These are phyloP conservation scores for Endotricha flammealis DNA, from an alignment of 2,888 invertebrate genomes.

Conservation along the genomic window DNA sequence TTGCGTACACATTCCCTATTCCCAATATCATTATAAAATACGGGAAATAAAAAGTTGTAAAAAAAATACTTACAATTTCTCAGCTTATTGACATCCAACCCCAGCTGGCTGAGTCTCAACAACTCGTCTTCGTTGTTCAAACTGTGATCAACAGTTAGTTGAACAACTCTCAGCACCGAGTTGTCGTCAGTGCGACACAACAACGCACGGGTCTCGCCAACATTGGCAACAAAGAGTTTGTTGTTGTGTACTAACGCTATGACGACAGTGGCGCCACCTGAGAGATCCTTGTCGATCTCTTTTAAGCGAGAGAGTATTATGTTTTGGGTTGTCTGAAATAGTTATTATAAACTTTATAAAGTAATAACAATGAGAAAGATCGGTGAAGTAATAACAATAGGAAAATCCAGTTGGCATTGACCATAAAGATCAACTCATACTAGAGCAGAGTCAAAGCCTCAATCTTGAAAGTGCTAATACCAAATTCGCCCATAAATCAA, in stretches of 20 bases:
- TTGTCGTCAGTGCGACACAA: constrained; percentile 88
- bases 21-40: too few relatives aligned
- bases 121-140: constrained; percentile 91
- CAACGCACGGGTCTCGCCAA: constrained; percentile 89
- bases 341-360: constrained; percentile 2
- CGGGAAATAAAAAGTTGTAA: too few relatives aligned
- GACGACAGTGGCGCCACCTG: constrained; percentile 90
- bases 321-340: constrained; percentile 59
- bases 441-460: too few relatives aligned
- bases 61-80: constrained; percentile 74
- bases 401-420: too few relatives aligned
- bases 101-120: constrained; percentile 84
- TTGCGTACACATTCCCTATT: too few relatives aligned
- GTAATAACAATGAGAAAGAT: too few relatives aligned
- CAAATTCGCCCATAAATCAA: too few relatives aligned
- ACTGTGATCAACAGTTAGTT: constrained; percentile 91
- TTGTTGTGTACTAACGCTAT: constrained; percentile 87
- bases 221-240: constrained; percentile 91
- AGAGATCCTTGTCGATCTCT: constrained; percentile 85
- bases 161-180: constrained; percentile 85
- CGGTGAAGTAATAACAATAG: too few relatives aligned
- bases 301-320: constrained; percentile 82
- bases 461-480: too few relatives aligned
- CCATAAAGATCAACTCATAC: too few relatives aligned
- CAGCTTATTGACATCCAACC: constrained; percentile 83